Evolutionary conservation across 2,888 invertebrate species (phyloP), one percentile per base, ranked within the genome.

Genomic region (Cacoxenus indagator): DNA sequence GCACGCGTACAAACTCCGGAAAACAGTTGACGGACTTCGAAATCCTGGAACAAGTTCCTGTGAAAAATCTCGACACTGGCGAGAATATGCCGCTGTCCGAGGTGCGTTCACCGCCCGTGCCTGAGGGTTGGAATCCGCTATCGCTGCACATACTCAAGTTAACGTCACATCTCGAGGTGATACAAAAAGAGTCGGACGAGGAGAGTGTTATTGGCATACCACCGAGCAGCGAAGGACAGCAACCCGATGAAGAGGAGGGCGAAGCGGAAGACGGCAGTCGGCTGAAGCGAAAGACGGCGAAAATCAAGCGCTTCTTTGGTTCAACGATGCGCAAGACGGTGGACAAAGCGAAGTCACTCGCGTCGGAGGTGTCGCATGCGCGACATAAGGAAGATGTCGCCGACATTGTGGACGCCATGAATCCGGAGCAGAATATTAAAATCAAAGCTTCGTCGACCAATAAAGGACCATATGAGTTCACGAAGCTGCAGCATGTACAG

Each of bases 381-480:
- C 89, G 95, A 0, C 95, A 95, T 80, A 95, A 94, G 78, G 96
- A 95, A 81, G 95, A 95, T 84, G 93, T 94, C 1, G 93, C 94
- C 61, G 95, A 95, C 81, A 94, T 95, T 57, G 92, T 92, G 0
- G 95, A 96, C 84, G 94, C 95, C 72, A 94, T 94, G 67, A 90
- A 93, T 86, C 92, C 92, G 0, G 95, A 95, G 75, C 93, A 92
- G 76, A 93, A 92, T 84, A 94, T 95, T 76, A 95, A 97, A 89
- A 91, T 98, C 67, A 97, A 98, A 88, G 97, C 98, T 0, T 95
- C 97, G 0, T 96, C 96, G 84, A 96, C 96, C 69, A 97, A 98
- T 87, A 98, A 98, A 86, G 98, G 98, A 0, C 98, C 98, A 0
- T 97, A 96, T 85, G 98, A 99, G 88, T 99, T 99, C 88, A 95